Base-by-base conservation (phyloP, 2,797 vertebrate genomes). In the Falco concolor region DNA sequence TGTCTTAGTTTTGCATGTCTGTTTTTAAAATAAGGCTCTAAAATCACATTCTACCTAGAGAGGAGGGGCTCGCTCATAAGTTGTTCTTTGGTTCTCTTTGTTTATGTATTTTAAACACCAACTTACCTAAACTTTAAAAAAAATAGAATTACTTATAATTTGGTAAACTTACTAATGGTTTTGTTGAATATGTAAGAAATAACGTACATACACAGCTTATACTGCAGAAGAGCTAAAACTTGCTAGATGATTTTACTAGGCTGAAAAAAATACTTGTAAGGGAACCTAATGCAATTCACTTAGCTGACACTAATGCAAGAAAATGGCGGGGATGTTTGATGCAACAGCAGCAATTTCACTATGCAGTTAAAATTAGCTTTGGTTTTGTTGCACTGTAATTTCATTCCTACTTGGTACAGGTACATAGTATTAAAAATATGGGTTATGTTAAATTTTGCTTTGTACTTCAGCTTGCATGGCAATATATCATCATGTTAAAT, bases 1-100 rank as follows among this genome's bases (percentile, higher is more conserved):
- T 72, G 13, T 95, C 94, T 94, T 94, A 94, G 86, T 91, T 91
- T 94, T 78, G 14, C 36, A 32, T 68, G 30, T 92, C 25, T 70
- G 5, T 65, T 89, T 93, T 83, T 23, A 79, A 84, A 88, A 52
- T 56, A 63, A 19, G 49, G 24, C 30, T 93, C 44, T 63, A 64
- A 49, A 90, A 83, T 25, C 36, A 45, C 22, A 24, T 61, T 90
- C 81, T 68, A 42, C 47, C 18, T 79, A 3, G 16, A 40, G 36
- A 64, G 53, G 17, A 91, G 59, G 79, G 14, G 34, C 25, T 70
- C 13, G 6, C 44, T 86, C 22, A 9, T 92, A 32, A 52, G 14
- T 86, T 74, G 78, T 42, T 70, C 56, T 84, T 57, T 68, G 6
- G 2, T 76, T 81, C 19, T 79, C 44, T 68, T 2, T 67, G 12